Evolutionary conservation across 2,888 invertebrate species (phyloP).

Genomic region (Epicampocera succincta): DNA sequence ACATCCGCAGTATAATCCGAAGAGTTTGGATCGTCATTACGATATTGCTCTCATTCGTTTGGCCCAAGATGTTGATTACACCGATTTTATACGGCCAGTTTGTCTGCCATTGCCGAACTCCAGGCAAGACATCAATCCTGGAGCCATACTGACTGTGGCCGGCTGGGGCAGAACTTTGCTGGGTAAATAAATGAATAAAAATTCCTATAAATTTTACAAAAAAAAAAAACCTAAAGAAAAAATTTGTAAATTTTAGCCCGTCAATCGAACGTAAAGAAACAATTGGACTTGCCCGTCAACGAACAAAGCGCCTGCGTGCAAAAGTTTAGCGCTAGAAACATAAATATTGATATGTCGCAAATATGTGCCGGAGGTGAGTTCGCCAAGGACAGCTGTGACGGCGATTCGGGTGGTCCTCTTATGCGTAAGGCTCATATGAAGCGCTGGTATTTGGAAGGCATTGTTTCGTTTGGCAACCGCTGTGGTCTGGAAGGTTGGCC

Average conservation of each 20-base stretch:
- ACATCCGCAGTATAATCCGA: slow-evolving; percentile 85
- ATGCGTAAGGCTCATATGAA: slow-evolving; percentile 79
- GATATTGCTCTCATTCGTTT: slow-evolving; percentile 89
- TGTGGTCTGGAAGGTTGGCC: slow-evolving; percentile 84
- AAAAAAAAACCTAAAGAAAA: slow-evolving; percentile 2
- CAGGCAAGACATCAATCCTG: slow-evolving; percentile 77
- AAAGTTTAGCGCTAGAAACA: slow-evolving; percentile 74
- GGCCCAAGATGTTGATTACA: slow-evolving; percentile 82
- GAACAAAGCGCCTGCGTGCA: slow-evolving; percentile 81
- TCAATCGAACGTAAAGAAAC: slow-evolving; percentile 78
- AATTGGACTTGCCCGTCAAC: slow-evolving; percentile 82
- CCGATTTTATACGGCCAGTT: slow-evolving; percentile 84
- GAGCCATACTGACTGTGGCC: slow-evolving; percentile 82
- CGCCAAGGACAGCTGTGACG: slow-evolving; percentile 84
- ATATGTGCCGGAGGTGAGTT: slow-evolving; percentile 81
- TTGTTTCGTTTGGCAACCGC: slow-evolving; percentile 83
- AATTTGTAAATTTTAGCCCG: slow-evolving; percentile 73
- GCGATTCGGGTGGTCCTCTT: slow-evolving; percentile 87
- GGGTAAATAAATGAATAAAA: slow-evolving; percentile 66
- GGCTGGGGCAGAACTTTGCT: slow-evolving; percentile 86
- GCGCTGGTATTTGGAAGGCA: slow-evolving; percentile 79
- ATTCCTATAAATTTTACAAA: not conserved
- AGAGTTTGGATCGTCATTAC: slow-evolving; percentile 84
- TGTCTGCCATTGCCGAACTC: slow-evolving; percentile 83
- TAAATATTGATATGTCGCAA: slow-evolving; percentile 75